Base-by-base conservation (phyloP, 1,140 invertebrate species). In the Hirudo medicinalis region DNA sequence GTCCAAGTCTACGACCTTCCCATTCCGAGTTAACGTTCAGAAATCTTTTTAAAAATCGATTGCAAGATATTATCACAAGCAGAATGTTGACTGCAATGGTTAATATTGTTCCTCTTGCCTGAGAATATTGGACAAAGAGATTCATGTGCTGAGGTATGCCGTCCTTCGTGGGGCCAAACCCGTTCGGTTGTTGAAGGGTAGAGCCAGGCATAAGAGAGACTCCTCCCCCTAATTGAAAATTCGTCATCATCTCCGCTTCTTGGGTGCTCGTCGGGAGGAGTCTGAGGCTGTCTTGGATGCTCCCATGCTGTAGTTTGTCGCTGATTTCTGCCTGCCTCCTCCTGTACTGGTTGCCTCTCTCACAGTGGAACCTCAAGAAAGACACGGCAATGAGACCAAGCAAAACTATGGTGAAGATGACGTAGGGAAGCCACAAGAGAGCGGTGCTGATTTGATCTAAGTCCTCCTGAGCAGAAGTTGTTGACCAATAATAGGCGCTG, bases 311-410 rank as follows among this genome's bases (percentile, higher is more conserved):
- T 8, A 71, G 22, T 67, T 74, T 53, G 17, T 68, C 60, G 22
- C 57, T 53, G n/a, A 74, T 57, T 43, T 74, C 70, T 6, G 70
- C 49, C n/a, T 69, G 73, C 19, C 73, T 55, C 9, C 70, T 55
- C n/a, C 67, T 29, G 66, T 74, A 74, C 55, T 74, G 74, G 71
- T 74, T 60, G 15, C 73, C 73, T 49, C 71, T 55, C 55, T 72
- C 40, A 29, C 60, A 53, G 68, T 74, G 73, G 53, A 69, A 74
- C 25, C 49, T 27, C 20, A 74, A 9, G 54, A 74, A 74, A n/a
- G 73, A 74, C 29, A 69, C 54, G 13, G 63, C 36, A 63, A 74
- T 74, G 3, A 74, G 43, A 9, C 57, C 55, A 2, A 74, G 27
- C 20, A 74, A 29, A 20, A 74, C 68, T 2, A 72, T 27, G 5